A percentile compares a stretch with the other conserved stretches of the same genome.
Conservation (phyloP, 2,113 vertebrate species). For the Phaethornis superciliosus region DNA sequence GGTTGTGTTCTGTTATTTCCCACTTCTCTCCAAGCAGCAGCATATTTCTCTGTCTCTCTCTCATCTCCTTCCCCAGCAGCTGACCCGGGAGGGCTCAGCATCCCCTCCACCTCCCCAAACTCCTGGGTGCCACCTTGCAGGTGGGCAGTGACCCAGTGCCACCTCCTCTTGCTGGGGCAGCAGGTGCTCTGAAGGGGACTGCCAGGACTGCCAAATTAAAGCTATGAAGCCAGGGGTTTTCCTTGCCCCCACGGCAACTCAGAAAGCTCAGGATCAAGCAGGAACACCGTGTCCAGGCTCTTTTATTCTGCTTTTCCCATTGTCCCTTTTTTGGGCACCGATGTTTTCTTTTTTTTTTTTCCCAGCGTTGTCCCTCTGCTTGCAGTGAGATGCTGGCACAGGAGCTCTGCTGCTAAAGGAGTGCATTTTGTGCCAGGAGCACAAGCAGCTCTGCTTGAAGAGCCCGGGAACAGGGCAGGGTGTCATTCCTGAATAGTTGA, state of each 20-base stretch:
- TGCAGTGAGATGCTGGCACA: neutral
- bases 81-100: neutral
- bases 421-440: neutral
- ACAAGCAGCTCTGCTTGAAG: neutral
- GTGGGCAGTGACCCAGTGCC: neutral
- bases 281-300: constrained; percentile 45
- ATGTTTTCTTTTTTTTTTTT: neutral
- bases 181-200: neutral
- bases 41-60: neutral
- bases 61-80: neutral
- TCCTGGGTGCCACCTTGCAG: neutral
- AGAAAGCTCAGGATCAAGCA: constrained; percentile 44
- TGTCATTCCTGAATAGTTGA: constrained; percentile 30
- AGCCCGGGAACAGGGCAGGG: neutral
- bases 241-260: neutral
- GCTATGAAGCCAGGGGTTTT: constrained; percentile 8
- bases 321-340: constrained; percentile 43
- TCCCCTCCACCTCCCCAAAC: neutral
- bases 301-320: constrained; percentile 52
- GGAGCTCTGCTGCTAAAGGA: neutral
- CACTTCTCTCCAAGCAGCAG: neutral
- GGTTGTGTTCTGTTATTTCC: accelerated
- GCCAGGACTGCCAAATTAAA: constrained; percentile 6
- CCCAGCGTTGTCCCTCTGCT: neutral
- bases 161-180: neutral